Conservation (phyloP, 2,797 vertebrate genomes). For the Urophycis tenuis region DNA sequence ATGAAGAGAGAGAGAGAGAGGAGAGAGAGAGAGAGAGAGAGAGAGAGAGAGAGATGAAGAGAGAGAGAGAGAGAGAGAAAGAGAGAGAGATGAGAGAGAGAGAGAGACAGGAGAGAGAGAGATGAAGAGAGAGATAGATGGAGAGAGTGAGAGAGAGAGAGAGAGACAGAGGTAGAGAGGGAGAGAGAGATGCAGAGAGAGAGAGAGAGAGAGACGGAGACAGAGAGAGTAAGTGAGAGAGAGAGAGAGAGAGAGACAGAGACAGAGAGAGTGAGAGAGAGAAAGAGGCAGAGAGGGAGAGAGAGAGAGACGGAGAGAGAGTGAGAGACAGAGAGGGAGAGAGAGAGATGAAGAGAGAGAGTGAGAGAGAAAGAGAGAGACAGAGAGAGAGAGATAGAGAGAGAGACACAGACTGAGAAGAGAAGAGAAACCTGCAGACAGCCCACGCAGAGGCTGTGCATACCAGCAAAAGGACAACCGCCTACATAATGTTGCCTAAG, state of each 20-base stretch:
- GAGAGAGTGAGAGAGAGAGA: not conserved
- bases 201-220: not conserved
- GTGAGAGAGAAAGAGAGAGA: not conserved
- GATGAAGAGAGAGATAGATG: not conserved
- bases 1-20: not conserved
- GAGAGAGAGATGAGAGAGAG: not conserved
- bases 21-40: not conserved
- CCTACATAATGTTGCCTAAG: conserved; percentile 68
- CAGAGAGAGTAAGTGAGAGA: no score
- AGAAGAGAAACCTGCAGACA: conserved; percentile 40
- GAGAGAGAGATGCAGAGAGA: conserved; percentile 3
- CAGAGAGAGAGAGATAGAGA: not conserved
- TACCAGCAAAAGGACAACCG: conserved; percentile 69
- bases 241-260: conserved; percentile 43
- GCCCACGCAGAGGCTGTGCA: conserved; percentile 65
- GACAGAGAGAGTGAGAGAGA: not conserved
- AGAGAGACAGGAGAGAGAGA: not conserved
- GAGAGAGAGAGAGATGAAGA: not conserved
- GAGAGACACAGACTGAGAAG: not conserved
- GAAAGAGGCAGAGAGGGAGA: not conserved
- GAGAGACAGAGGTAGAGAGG: not conserved
- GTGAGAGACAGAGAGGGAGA: not conserved
- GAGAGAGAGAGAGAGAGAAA: not conserved
- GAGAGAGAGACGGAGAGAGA: not conserved
- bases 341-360: not conserved